Base-by-base conservation (phyloP, 2,888 invertebrate species). In the Lordiphosa fenestrarum region DNA sequence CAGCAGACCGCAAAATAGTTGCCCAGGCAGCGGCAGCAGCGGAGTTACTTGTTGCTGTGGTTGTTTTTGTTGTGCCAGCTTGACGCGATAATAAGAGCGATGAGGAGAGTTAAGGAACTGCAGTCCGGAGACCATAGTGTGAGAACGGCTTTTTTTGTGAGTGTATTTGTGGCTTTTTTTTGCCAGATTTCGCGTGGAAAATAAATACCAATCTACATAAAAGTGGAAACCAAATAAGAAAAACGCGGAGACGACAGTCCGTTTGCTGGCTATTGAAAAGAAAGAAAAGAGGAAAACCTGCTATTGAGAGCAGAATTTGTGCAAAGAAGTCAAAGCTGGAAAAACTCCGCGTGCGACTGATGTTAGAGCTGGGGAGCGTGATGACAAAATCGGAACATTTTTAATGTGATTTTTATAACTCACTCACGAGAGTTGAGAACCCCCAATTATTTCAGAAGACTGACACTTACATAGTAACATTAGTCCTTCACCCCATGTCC, bases 161-260 rank as follows among this genome's bases (percentile, higher is more conserved):
- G 25, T 13, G 25, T 15, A 10, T 15, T 6, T 6, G 19, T 55
- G 46, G 15, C 15, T 61, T 25, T 42, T 61, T 66, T 48, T 54
- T 66, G 57, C 55, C 55, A 51, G 66, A 61, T 78, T 81, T 77
- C 70, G 73, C 82, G 78, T 72, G 73, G 73, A 76, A 80, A 82
- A 80, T 76, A 80, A 78, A 80, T 80, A 82, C 83, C 69, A 82
- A 80, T 82, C 83, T 80, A 78, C 83, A 80, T 80, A 80, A 80
- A 78, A 80, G 80, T 82, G 76, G 80, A 82, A 73, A 70, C 69
- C 73, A 75, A 80, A 80, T 69, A 80, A 66, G 67, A 78, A 75
- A 81, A 75, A 77, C 72, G 67, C 36, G 66, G 60, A 56, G 59
- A 39, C 59, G 30, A 39, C 64, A 60, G 66, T 60, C 53, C 63